Percentiles rank a stretch among this genome's conserved stretches.
These are phyloP conservation scores for Nasonia vitripennis DNA, from an alignment of 1,140 invertebrate genomes.

Conservation along the genomic window DNA sequence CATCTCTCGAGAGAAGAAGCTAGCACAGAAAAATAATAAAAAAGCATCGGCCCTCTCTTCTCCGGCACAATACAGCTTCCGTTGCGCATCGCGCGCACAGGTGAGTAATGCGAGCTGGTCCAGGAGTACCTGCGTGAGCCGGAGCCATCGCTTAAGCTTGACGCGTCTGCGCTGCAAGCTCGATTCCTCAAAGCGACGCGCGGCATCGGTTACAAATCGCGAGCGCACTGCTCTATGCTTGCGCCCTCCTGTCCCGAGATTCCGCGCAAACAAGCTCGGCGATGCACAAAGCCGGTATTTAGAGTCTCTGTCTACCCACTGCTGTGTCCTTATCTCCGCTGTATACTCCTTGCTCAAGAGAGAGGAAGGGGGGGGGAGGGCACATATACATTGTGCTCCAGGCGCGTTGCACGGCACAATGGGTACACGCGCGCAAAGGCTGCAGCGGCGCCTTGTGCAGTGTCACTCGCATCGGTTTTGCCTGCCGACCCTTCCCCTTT, in stretches of 20 bases:
- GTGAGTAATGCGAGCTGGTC: not conserved
- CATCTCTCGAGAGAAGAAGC: not conserved
- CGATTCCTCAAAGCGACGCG: not conserved
- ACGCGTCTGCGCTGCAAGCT: not conserved
- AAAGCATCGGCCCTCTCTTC: not conserved
- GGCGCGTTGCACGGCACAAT: not conserved
- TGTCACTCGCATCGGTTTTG: not conserved
- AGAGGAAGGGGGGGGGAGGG: too few species aligned
- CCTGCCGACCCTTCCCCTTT: not conserved
- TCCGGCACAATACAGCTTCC: not conserved
- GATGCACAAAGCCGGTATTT: slow-evolving; percentile 9
- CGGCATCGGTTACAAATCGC: not conserved
- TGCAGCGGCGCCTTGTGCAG: too few species aligned
- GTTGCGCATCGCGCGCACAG: not conserved
- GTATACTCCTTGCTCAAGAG: not conserved
- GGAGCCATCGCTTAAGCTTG: not conserved
- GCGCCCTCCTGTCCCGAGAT: not conserved
- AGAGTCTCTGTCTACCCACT: not conserved
- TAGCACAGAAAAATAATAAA: not conserved
- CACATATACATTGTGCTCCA: not conserved
- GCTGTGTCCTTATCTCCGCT: not conserved
- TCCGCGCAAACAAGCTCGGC: slow-evolving; percentile 23
- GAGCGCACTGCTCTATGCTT: not conserved
- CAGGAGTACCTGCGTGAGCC: not conserved
- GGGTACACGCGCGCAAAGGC: not conserved